Conservation (phyloP, 1,140 invertebrate genomes). For the Leptopilina clavipes region DNA sequence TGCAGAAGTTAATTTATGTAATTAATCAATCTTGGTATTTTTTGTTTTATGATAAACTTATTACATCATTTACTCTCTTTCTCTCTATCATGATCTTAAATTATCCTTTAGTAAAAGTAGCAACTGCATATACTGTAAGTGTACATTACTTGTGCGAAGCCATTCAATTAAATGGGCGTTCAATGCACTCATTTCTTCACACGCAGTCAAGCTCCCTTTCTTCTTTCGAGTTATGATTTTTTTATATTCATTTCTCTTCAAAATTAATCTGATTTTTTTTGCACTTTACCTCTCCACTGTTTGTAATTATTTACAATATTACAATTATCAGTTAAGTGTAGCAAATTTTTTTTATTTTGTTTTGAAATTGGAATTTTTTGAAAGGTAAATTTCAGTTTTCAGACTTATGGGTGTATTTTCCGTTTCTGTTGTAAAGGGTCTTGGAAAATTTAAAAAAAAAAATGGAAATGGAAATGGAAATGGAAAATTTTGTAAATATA, state of each 20-base stretch:
- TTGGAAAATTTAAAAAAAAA: no score
- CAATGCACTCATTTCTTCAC: slow-evolving; percentile 2
- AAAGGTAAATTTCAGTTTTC: no score
- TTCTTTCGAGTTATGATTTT: neutral
- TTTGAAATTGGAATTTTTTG: no score
- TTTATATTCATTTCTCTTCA: slow-evolving; percentile 16
- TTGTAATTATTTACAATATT: neutral
- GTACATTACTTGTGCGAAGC: slow-evolving; percentile 7
- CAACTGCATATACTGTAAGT: neutral
- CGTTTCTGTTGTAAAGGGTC: no score
- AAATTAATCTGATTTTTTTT: neutral
- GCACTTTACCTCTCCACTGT: neutral
- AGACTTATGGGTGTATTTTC: no score
- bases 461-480: no score
- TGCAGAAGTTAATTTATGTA: neutral
- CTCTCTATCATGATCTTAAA: neutral
- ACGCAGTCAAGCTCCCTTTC: slow-evolving; percentile 1
- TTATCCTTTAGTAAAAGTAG: slow-evolving; percentile 13
- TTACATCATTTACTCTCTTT: slow-evolving; percentile 24
- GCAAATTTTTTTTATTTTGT: no score
- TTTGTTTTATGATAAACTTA: neutral
- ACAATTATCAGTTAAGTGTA: no score
- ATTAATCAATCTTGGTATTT: neutral
- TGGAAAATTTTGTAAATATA: no score
- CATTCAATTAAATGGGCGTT: slow-evolving; percentile 14